Evolutionary conservation across 2,888 invertebrate genomes (phyloP).

Genomic region (Mimas tiliae): DNA sequence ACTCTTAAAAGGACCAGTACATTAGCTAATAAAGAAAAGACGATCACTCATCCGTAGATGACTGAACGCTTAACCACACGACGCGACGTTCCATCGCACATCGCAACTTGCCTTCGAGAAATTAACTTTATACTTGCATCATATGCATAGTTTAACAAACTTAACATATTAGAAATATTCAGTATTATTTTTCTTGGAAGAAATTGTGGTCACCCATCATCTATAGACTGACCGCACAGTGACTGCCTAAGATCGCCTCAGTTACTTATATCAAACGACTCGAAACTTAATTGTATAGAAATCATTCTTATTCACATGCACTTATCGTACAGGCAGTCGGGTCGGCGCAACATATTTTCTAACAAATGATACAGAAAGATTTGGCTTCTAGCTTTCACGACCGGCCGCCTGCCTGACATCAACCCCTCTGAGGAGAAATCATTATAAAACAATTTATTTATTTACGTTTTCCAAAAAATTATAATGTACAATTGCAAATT

Average conservation of each 20-base stretch:
- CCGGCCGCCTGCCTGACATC: no score
- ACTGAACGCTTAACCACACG: conserved; percentile 12
- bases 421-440: no score
- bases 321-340: no score
- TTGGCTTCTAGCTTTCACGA: no score
- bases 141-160: conserved; percentile 7
- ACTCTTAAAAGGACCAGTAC: not conserved
- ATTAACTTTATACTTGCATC: not conserved
- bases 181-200: not conserved
- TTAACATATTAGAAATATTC: not conserved
- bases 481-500: not conserved
- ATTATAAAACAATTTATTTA: no score
- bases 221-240: no score
- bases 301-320: no score
- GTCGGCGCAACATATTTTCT: no score
- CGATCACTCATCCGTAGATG: conserved; percentile 4
- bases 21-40: not conserved
- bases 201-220: not conserved
- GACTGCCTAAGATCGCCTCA: not conserved
- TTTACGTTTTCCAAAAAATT: not conserved
- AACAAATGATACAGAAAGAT: no score
- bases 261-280: no score
- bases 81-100: not conserved
- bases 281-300: no score
- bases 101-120: not conserved